Evolutionary conservation across 1,140 invertebrate genomes (phyloP), one percentile per base, ranked within the genome.

Genomic region (Oncopodura yosiiana): DNA sequence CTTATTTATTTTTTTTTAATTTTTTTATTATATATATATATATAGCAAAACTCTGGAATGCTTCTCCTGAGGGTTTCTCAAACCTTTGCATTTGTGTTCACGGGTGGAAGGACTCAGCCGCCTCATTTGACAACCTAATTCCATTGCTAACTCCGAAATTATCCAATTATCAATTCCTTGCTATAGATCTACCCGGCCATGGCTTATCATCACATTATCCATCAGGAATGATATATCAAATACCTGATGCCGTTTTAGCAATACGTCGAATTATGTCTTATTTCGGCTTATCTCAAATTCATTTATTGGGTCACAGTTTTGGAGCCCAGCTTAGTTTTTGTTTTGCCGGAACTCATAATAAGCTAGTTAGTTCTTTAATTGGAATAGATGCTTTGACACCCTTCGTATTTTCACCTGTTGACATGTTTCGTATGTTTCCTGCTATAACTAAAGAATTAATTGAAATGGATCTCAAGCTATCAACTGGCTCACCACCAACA

Each of bases 181-280:
- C 58, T 2, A 19, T 55, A 3, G 61, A 69, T 61, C 61, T 63
- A 37, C 66, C 61, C 2, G 63, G 66, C 0, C 87, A 92, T 70
- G 89, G 89, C 2, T 73, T 78, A 3, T 91, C 87, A 0, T 83
- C 86, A 0, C 84, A 83, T 66, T 81, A 80, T 64, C 81, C 84
- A 3, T 68, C 71, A 56, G 26, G 73, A 84, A 34, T 75, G 73
- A n/a, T n/a, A n/a, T n/a, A n/a, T n/a, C n/a, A n/a, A n/a, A n/a
- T n/a, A n/a, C n/a, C n/a, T n/a, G n/a, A n/a, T n/a, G n/a, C n/a
- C n/a, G n/a, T n/a, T n/a, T 14, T 67, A 9, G 60, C 86, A 2
- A 72, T 91, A 9, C 76, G 84, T 60, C 74, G 83, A 64, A 81
- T 90, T 53, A 74, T 82, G 9, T 81, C 81, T 63, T 74, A 87